phyloP scores from a whole-genome alignment of 2,888 invertebrate species.

The Cheilosia vulpina region DNA sequence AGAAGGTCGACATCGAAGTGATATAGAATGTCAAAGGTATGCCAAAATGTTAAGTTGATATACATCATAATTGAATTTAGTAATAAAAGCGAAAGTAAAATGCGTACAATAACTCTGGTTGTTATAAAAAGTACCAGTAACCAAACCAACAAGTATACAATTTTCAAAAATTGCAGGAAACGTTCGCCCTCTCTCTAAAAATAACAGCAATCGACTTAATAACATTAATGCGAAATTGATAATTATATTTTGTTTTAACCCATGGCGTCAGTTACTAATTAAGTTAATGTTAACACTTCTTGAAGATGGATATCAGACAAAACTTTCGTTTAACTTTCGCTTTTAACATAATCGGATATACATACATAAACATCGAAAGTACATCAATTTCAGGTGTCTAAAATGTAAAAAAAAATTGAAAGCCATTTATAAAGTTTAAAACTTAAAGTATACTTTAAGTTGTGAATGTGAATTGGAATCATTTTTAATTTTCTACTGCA shows the following conservation, averaged over 20 bases:
- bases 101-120: background rate
- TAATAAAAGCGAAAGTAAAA: background rate
- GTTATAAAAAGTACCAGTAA: background rate
- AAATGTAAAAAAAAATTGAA: background rate
- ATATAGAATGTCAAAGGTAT: slow-evolving; percentile 70
- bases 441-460: background rate
- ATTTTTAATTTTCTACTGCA: background rate
- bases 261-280: background rate
- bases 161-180: background rate
- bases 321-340: slow-evolving; percentile 4
- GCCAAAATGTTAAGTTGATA: slow-evolving; percentile 5
- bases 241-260: background rate
- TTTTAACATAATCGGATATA: slow-evolving; percentile 13
- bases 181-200: background rate
- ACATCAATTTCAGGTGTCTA: slow-evolving; percentile 9
- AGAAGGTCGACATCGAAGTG: slow-evolving; percentile 53
- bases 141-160: background rate
- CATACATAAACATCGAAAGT: background rate
- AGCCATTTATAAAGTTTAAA: too few species aligned
- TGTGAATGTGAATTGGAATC: background rate
- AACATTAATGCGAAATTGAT: background rate
- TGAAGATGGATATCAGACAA: background rate
- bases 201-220: background rate
- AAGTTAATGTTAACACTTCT: slow-evolving; percentile 7
- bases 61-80: slow-evolving; percentile 1